Base-by-base conservation (phyloP, 2,888 invertebrate species). In the Xanthia icteritia region DNA sequence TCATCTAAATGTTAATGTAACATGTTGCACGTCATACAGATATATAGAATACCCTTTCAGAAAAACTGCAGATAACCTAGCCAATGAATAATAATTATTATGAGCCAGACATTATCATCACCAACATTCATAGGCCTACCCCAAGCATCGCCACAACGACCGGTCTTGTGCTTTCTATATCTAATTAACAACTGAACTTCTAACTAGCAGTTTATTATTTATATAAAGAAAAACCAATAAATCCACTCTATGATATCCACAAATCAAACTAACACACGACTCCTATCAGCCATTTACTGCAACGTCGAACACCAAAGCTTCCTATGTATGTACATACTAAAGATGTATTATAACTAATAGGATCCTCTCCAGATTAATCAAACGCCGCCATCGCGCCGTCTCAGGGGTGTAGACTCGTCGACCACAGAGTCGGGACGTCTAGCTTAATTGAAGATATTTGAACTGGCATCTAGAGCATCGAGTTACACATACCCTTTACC, bases 301-400 rank as follows among this genome's bases (percentile, higher is more conserved):
- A 45, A 11, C 42, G 9, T 51, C 71, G 23, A 75, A 79, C 70
- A 66, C 66, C 76, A 63, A 69, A 79, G 61, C 65, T 65, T 11
- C 51, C 11, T 58, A 70, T 27, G 79, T 83, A 77, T 72, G 79
- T 83, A 77, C 69, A 81, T 74, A 74, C 48, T 77, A 48, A 70
- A 65, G 51, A 73, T 67, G 63, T 65, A 77, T 77, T 65, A 77
- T 65, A 77, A 42, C 80, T 66, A 76, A 83, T 56, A 73, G 51
- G 42, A 63, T 65, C 65, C 65, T 63, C 83, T 67, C 27, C 45
- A 80, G 76, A 76, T 80, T 80, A 85, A 85, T 84, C 80, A 76
- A 73, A 65, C 51, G 15, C 15, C 31, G 31, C 31, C 31, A 2
- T 2, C 31, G 31, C 31, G 31, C 2, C 56, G 58, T 66, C 73